Evolutionary conservation across 2,888 invertebrate genomes (phyloP), one percentile per base, ranked within the genome.

Genomic region (Rhaphigaster nebulosa): DNA sequence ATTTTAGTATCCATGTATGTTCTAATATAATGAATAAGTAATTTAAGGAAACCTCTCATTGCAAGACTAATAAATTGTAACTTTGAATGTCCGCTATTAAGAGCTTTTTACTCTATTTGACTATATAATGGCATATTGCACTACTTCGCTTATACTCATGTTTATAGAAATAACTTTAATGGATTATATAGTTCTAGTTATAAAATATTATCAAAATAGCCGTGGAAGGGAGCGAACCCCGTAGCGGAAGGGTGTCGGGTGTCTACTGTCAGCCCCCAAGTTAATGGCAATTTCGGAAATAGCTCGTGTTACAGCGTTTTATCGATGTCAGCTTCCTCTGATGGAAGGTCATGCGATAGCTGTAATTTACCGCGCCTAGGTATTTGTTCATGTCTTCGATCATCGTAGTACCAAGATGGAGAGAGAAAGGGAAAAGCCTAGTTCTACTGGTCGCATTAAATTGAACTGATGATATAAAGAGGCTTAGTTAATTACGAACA

Each of bases 231-330:
- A 65, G 52, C 2, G 18, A 54, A 13, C 8, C 56, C 56, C 56
- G 23, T 1, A 56, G 29, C 65, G 65, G 29, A 65, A 65, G 65
- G 29, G 65, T 65, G 65, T 65, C 65, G 29, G 65, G 34, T 65
- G 65, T 65, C 65, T 18, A 6, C 65, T 34, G 65, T 15, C 29
- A 18, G 29, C 13, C 13, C 29, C 65, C 1, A 18, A 65, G 65
- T 65, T 65, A 65, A 65, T 65, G 65, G 65, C 65, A 34, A 65
- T 65, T 65, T 65, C 65, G 65, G 65, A 65, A 34, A 34, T 65
- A 65, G 65, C 65, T 65, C 65, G 29, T 29, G 65, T 65, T 65
- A 65, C 65, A 29, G 34, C 29, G 34, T 18, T 65, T 65, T 65
- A 65, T 65, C 65, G 29, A 29, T 34, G 65, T 60, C 60, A 65